A percentile compares a stretch with the other conserved stretches of the same genome.
Conservation (phyloP, 2,888 invertebrate genomes). For the Ganaspis brasiliensis region DNA sequence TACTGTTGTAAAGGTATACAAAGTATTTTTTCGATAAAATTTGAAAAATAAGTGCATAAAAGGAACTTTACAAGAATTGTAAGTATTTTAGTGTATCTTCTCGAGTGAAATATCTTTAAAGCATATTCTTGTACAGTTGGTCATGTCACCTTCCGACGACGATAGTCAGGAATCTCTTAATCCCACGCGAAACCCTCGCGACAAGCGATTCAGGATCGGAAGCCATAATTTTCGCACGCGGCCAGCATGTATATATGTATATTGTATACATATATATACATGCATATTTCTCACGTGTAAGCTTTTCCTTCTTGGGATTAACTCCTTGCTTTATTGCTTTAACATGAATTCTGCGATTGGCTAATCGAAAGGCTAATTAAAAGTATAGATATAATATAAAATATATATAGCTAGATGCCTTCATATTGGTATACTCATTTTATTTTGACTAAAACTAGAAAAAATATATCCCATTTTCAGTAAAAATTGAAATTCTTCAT, state of each 20-base stretch:
- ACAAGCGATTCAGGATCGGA: constrained; percentile 28
- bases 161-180: constrained; percentile 30
- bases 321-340: constrained; percentile 1
- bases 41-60: neutral
- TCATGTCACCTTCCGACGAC: constrained; percentile 35
- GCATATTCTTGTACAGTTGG: constrained; percentile 19
- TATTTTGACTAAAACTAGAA: too few species aligned
- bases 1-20: too few species aligned
- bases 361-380: constrained; percentile 29
- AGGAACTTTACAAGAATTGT: neutral
- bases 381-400: neutral
- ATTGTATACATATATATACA: neutral
- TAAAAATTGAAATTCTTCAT: too few species aligned
- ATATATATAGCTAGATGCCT: too few species aligned
- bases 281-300: constrained; percentile 1
- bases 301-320: constrained; percentile 29
- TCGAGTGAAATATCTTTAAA: constrained; percentile 33
- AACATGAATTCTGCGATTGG: constrained; percentile 9
- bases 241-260: constrained; percentile 3
- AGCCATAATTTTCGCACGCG: constrained; percentile 34
- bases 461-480: too few species aligned
- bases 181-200: constrained; percentile 36
- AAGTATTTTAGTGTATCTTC: neutral
- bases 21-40: neutral
- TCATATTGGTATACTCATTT: too few species aligned